Percentiles rank a stretch among this genome's conserved stretches.
Evolutionary conservation across 2,888 invertebrate genomes (phyloP).

Genomic region (Acronicta aceris): DNA sequence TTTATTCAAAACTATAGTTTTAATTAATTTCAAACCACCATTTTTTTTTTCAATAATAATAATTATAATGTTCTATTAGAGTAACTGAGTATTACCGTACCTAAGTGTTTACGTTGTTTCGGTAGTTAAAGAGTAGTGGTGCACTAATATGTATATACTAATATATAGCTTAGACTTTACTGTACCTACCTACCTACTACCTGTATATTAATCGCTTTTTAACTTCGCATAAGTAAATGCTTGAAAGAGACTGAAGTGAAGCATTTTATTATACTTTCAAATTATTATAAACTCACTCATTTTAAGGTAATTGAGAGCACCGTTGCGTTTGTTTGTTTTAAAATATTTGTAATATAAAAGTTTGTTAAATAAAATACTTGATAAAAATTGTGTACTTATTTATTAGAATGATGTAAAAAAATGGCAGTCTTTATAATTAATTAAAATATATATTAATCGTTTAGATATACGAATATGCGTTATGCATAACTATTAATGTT

Average conservation of each 20-base stretch:
- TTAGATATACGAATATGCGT: conserved; percentile 20
- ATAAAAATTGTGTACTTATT: conserved; percentile 68
- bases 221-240: conserved; percentile 45
- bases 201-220: conserved; percentile 48
- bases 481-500: not conserved
- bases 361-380: conserved; percentile 84
- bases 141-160: too few species aligned
- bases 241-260: conserved; percentile 55
- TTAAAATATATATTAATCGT: conserved; percentile 7
- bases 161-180: conserved; percentile 9
- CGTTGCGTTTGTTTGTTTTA: conserved; percentile 68
- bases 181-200: conserved; percentile 16
- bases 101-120: too few species aligned
- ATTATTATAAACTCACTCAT: conserved; percentile 67
- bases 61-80: too few species aligned
- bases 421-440: conserved; percentile 68
- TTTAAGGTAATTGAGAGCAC: conserved; percentile 77
- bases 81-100: too few species aligned
- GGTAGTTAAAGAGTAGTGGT: too few species aligned
- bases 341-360: conserved; percentile 68
- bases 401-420: conserved; percentile 67
- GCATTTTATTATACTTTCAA: conserved; percentile 47
- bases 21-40: too few species aligned
- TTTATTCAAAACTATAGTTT: too few species aligned
- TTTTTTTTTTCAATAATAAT: too few species aligned